A percentile compares a stretch with the other conserved stretches of the same genome.
These are phyloP conservation scores for Petrocephalus microphthalmus DNA, from an alignment of 2,113 vertebrate genomes.

Conservation along the genomic window DNA sequence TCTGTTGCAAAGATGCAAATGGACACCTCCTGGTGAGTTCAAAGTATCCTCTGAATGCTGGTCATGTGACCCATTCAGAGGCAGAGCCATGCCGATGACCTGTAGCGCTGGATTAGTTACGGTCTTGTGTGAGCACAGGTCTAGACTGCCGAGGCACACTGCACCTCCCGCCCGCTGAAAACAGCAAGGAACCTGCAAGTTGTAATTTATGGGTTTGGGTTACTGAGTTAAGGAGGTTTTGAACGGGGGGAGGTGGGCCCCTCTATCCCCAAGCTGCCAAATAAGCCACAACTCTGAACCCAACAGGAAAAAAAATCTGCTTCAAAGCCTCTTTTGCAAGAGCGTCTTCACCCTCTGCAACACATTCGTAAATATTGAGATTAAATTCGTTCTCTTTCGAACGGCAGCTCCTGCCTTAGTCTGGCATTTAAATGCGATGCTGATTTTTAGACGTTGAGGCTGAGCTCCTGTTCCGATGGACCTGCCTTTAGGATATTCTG, in stretches of 20 bases:
- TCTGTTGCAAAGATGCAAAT: constrained; percentile 31
- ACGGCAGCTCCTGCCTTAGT: not conserved
- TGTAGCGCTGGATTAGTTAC: not conserved
- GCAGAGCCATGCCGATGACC: not conserved
- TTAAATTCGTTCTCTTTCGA: not conserved
- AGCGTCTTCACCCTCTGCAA: not conserved
- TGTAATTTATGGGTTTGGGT: not conserved
- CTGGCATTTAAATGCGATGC: not conserved
- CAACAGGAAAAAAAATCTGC: not conserved
- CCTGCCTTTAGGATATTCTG: not conserved
- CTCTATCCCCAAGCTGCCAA: not conserved
- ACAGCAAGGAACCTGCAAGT: not conserved
- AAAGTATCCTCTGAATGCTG: constrained; percentile 39
- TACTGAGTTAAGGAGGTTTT: not conserved
- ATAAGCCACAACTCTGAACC: not conserved
- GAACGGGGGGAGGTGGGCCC: not conserved
- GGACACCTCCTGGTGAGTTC: constrained; percentile 34
- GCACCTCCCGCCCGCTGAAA: not conserved
- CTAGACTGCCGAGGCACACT: not conserved
- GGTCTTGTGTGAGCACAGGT: not conserved
- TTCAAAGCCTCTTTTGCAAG: not conserved
- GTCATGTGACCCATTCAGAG: not conserved
- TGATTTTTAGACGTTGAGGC: not conserved
- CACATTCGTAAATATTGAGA: not conserved
- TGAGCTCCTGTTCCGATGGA: not conserved